phyloP scores from a whole-genome alignment of 1,140 invertebrate species.

The Aphelenchoides besseyi region DNA sequence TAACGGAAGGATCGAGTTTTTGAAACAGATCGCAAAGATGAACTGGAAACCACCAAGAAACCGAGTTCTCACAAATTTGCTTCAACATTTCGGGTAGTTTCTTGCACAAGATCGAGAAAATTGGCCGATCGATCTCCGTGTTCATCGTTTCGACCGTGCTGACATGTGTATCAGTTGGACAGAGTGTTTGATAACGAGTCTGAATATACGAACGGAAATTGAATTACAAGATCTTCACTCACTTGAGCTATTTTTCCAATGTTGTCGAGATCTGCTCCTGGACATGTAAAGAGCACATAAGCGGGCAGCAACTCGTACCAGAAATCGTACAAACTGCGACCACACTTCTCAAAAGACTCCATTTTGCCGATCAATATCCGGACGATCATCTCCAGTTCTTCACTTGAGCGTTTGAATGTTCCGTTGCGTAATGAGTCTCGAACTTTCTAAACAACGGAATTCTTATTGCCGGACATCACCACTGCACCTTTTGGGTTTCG shows the following conservation, averaged over 20 bases:
- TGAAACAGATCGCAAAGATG: slow-evolving; percentile 24
- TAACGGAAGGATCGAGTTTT: slow-evolving; percentile 13
- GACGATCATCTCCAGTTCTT: slow-evolving; percentile 20
- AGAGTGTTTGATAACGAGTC: background rate
- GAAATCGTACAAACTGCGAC: background rate
- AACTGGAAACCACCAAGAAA: slow-evolving; percentile 24
- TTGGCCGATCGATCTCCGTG: slow-evolving; percentile 16
- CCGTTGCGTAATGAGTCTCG: slow-evolving; percentile 11
- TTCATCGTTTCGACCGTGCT: background rate
- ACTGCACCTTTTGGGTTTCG: slow-evolving; percentile 18
- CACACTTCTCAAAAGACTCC: slow-evolving; percentile 11
- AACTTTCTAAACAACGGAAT: slow-evolving; percentile 1
- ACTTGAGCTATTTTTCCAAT: slow-evolving; percentile 22
- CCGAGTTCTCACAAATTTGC: slow-evolving; percentile 6
- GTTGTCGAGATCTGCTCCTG: slow-evolving; percentile 12
- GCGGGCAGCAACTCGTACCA: slow-evolving; percentile 28
- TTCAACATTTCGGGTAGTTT: slow-evolving; percentile 12
- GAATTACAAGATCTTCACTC: background rate
- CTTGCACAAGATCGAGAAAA: slow-evolving; percentile 21
- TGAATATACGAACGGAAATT: slow-evolving; percentile 8
- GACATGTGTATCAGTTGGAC: background rate
- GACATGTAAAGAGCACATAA: slow-evolving; percentile 28
- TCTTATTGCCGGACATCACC: too few relatives aligned
- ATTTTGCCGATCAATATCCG: slow-evolving; percentile 19
- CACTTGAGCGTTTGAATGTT: background rate